These are phyloP conservation scores for Cryptoprocta ferox DNA, from an alignment of 2,797 vertebrate genomes.

Conservation along the genomic window DNA sequence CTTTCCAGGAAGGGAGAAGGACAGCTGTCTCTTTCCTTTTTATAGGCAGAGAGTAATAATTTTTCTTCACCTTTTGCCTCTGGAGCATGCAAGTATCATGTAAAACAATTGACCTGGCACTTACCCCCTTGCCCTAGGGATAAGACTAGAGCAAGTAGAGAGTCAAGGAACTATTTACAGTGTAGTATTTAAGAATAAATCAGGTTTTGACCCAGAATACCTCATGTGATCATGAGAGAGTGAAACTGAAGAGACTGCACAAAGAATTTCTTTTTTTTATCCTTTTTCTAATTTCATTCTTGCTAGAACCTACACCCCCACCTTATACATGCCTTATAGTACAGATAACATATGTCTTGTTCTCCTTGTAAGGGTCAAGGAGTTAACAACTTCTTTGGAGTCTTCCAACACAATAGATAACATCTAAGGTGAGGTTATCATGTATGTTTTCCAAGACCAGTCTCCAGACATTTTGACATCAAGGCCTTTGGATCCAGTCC, in stretches of 20 bases:
- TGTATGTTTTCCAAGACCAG: not conserved
- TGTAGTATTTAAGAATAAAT: not conserved
- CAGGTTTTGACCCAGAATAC: not conserved
- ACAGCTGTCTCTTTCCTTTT: not conserved
- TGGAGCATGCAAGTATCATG: not conserved
- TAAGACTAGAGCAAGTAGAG: not conserved
- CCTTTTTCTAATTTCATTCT: not conserved
- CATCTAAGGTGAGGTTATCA: not conserved
- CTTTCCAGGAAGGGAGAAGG: not conserved
- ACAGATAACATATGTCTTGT: not conserved
- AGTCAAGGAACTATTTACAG: not conserved
- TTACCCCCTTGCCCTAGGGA: not conserved
- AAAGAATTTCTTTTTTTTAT: not conserved
- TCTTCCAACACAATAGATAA: not conserved
- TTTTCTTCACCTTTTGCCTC: not conserved
- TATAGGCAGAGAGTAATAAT: not conserved
- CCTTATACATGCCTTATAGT: not conserved
- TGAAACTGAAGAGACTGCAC: not conserved
- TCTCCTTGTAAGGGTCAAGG: not conserved
- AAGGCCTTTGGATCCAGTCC: not conserved
- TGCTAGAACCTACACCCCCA: not conserved
- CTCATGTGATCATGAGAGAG: not conserved
- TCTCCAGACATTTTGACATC: not conserved
- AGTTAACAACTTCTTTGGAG: not conserved
- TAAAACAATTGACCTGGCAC: not conserved